These are phyloP conservation scores for Platycheirus rosarum DNA, from an alignment of 2,888 invertebrate species.

Conservation along the genomic window DNA sequence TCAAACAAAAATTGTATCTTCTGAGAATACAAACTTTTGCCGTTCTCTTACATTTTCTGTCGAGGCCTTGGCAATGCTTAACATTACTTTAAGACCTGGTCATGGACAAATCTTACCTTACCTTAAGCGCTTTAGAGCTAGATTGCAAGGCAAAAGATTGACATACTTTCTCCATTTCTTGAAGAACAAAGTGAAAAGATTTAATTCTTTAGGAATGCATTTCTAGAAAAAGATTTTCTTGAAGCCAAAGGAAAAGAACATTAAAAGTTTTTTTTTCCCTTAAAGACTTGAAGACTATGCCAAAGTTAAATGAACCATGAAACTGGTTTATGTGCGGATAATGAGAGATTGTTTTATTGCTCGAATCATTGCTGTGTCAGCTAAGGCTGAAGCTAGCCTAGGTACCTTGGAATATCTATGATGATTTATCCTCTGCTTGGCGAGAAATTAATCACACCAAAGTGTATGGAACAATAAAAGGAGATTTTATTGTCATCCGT, in stretches of 20 bases:
- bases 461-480: conserved; percentile 18
- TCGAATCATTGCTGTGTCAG: conserved; percentile 10
- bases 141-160: conserved; percentile 49
- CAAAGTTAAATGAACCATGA: conserved; percentile 22
- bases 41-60: neutral
- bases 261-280: neutral
- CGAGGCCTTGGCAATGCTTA: neutral
- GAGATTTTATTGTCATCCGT: conserved; percentile 35
- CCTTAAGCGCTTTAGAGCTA: neutral
- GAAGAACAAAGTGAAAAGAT: conserved; percentile 22
- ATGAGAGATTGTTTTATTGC: conserved; percentile 57
- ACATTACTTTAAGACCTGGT: neutral
- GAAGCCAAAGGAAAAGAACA: neutral
- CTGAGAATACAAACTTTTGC: neutral
- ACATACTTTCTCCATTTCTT: conserved; percentile 49
- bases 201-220: conserved; percentile 13
- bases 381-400: neutral
- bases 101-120: conserved; percentile 22
- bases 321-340: conserved; percentile 61
- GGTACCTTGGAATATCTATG: conserved; percentile 6
- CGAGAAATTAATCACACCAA: conserved; percentile 51
- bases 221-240: neutral
- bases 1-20: conserved; percentile 37
- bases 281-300: neutral
- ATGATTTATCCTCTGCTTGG: conserved; percentile 46